These are phyloP conservation scores for Phoronis australis DNA, from an alignment of 2,888 invertebrate species.

Conservation along the genomic window DNA sequence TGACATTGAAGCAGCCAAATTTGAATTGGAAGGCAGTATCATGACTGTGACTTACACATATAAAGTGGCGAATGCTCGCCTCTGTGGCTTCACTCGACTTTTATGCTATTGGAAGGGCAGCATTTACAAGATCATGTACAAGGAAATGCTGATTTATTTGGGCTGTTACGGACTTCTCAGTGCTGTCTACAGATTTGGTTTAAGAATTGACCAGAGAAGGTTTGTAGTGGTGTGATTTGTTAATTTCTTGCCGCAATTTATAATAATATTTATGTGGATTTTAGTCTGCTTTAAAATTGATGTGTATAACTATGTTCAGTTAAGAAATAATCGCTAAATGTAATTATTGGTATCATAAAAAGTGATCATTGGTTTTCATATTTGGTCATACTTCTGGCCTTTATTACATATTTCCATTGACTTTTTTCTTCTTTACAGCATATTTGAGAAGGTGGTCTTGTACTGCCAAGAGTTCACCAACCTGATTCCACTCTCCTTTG, in stretches of 20 bases:
- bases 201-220: slow-evolving; percentile 67
- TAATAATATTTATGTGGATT: not conserved
- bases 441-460: slow-evolving; percentile 74
- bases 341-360: too few species aligned
- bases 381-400: too few species aligned
- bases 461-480: slow-evolving; percentile 83
- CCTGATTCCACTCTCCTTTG: slow-evolving; percentile 86
- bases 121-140: slow-evolving; percentile 90
- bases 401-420: too few species aligned
- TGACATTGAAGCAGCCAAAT: too few species aligned
- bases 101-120: slow-evolving; percentile 84
- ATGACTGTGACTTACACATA: slow-evolving; percentile 42
- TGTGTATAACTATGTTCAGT: too few species aligned
- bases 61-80: slow-evolving; percentile 32
- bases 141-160: slow-evolving; percentile 76
- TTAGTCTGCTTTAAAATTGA: not conserved
- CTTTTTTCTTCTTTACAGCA: slow-evolving; percentile 59
- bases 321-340: too few species aligned
- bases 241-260: not conserved
- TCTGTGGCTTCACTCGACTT: slow-evolving; percentile 35
- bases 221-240: slow-evolving; percentile 52
- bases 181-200: slow-evolving; percentile 67
- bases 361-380: too few species aligned
- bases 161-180: slow-evolving; percentile 73
- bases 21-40: too few species aligned